phyloP scores from a whole-genome alignment of 1,140 invertebrate species.

The Akabosia matsudoensis region DNA sequence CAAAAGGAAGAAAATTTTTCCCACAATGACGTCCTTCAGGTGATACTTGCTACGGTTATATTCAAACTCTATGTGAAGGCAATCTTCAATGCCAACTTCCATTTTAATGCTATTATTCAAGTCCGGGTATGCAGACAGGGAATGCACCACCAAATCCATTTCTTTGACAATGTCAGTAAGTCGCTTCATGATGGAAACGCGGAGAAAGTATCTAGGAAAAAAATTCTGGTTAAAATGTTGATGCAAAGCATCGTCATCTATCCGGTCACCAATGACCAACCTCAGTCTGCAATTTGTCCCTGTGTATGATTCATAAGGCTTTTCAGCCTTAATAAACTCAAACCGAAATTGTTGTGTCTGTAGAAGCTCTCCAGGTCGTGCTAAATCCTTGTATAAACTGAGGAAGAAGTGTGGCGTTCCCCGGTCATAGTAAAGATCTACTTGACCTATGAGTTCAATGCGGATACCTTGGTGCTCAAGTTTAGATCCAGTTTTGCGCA shows the following conservation, averaged over 20 bases:
- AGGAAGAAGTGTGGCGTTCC: slow-evolving; percentile 98
- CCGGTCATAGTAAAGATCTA: slow-evolving; percentile 97
- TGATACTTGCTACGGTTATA: slow-evolving; percentile 99
- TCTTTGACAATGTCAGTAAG: slow-evolving; percentile 95
- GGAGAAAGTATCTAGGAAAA: slow-evolving; percentile 79
- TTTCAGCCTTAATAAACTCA: slow-evolving; percentile 97
- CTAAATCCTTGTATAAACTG: slow-evolving; percentile 91
- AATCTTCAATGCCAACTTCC: slow-evolving; percentile 97
- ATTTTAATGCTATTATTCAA: slow-evolving; percentile 96
- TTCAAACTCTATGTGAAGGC: slow-evolving; percentile 99
- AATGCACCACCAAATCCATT: slow-evolving; percentile 95
- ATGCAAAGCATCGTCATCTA: neutral
- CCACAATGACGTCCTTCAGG: slow-evolving; percentile 98
- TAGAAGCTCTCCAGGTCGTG: slow-evolving; percentile 89
- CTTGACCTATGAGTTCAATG: slow-evolving; percentile 99
- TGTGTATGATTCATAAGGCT: slow-evolving; percentile 97
- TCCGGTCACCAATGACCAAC: slow-evolving; percentile 51
- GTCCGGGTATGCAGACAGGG: slow-evolving; percentile 95
- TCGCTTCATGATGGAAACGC: slow-evolving; percentile 88
- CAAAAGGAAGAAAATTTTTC: slow-evolving; percentile 98
- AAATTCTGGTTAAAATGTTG: neutral
- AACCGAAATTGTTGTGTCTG: slow-evolving; percentile 91
- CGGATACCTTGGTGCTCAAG: slow-evolving; percentile 99
- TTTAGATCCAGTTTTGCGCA: slow-evolving; percentile 91
- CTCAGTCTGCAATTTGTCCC: slow-evolving; percentile 90